phyloP scores from a whole-genome alignment of 2,797 vertebrate species.

The Fratercula arctica region DNA sequence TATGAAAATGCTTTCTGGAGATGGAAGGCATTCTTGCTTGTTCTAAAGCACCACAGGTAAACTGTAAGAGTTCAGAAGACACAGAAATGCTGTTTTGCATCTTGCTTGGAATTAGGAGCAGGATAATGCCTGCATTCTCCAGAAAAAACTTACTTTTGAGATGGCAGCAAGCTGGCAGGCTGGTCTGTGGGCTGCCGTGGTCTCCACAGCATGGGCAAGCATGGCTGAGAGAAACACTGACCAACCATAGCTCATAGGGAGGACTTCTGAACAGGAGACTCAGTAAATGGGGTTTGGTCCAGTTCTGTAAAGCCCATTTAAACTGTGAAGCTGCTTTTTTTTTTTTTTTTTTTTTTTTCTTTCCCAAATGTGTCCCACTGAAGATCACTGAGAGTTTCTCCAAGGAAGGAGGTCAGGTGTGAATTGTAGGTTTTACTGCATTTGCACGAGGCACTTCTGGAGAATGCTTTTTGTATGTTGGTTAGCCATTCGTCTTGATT shows the following conservation, averaged over 20 bases:
- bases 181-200: fast-evolving
- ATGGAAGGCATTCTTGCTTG: not conserved
- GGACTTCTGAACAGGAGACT: not conserved
- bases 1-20: not conserved
- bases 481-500: not conserved
- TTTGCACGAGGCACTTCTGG: not conserved
- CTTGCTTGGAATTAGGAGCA: not conserved
- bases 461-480: not conserved
- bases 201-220: not conserved
- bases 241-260: not conserved
- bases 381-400: not conserved
- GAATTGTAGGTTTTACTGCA: not conserved
- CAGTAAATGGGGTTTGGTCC: not conserved
- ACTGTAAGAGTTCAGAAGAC: not conserved
- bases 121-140: not conserved
- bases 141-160: not conserved
- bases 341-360: not conserved
- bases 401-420: not conserved
- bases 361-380: not conserved
- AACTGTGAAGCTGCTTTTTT: not conserved
- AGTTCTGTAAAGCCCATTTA: not conserved
- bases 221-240: not conserved
- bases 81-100: not conserved
- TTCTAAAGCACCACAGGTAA: not conserved
- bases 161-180: not conserved